phyloP scores from a whole-genome alignment of 2,888 invertebrate species.

The Xylota sylvarum region DNA sequence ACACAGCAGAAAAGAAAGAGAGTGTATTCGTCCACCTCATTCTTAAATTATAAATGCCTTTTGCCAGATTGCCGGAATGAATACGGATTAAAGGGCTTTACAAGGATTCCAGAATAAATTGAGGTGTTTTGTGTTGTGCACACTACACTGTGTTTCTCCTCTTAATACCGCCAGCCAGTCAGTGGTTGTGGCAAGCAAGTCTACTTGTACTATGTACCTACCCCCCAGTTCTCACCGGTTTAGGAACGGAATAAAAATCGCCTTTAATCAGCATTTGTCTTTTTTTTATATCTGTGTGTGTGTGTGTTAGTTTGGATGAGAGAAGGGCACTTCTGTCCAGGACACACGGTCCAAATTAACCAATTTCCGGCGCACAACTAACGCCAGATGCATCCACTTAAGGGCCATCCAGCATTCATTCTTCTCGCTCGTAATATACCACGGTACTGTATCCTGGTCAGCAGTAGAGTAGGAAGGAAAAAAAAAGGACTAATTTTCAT shows the following conservation, averaged over 20 bases:
- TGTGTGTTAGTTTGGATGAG: neutral
- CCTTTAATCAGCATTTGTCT: slow-evolving; percentile 74
- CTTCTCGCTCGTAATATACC: neutral
- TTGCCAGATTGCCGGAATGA: slow-evolving; percentile 75
- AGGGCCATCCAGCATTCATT: slow-evolving; percentile 22
- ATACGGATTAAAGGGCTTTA: slow-evolving; percentile 75
- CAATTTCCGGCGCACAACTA: slow-evolving; percentile 59
- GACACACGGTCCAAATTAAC: slow-evolving; percentile 73
- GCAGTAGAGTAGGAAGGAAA: neutral
- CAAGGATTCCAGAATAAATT: slow-evolving; percentile 68
- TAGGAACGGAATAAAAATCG: slow-evolving; percentile 60
- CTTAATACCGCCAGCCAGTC: neutral
- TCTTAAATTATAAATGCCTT: slow-evolving; percentile 76
- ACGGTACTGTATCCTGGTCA: slow-evolving; percentile 24
- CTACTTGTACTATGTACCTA: neutral
- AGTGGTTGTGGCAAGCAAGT: neutral
- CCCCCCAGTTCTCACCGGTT: neutral
- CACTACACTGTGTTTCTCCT: neutral
- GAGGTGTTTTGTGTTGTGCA: slow-evolving; percentile 57
- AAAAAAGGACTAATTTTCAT: slow-evolving; percentile 34
- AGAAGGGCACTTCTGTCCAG: slow-evolving; percentile 35
- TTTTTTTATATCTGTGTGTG: slow-evolving; percentile 8
- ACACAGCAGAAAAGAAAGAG: slow-evolving; percentile 11
- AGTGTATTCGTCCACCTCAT: slow-evolving; percentile 51
- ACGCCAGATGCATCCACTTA: slow-evolving; percentile 68